Evolutionary conservation across 1,140 invertebrate species (phyloP).

Genomic region (Drosophila bipectinata): DNA sequence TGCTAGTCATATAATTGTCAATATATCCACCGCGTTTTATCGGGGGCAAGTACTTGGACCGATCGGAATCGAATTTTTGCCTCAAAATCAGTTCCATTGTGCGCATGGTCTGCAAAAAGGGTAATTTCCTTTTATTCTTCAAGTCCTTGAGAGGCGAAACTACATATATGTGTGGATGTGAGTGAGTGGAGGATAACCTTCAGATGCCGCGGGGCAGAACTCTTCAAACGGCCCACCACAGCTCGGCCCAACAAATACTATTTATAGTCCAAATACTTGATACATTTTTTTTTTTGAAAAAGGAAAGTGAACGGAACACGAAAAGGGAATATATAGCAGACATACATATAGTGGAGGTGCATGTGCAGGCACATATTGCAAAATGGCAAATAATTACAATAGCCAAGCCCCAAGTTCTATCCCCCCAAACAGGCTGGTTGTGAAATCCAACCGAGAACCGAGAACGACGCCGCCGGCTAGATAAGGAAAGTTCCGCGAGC

Average conservation of each 20-base stretch:
- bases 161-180: not conserved
- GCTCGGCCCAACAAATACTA: constrained; percentile 50
- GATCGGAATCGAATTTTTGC: constrained; percentile 89
- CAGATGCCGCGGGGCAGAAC: constrained; percentile 25
- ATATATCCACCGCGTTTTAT: constrained; percentile 92
- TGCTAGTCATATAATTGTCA: constrained; percentile 93
- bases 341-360: not conserved
- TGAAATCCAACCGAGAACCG: constrained; percentile 21
- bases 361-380: constrained; percentile 30
- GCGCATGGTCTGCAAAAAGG: constrained; percentile 86
- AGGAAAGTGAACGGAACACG: constrained; percentile 61
- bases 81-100: constrained; percentile 90
- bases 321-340: constrained; percentile 39
- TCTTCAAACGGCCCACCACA: constrained; percentile 40
- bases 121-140: constrained; percentile 47
- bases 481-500: constrained; percentile 34
- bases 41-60: constrained; percentile 92
- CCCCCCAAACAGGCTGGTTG: constrained; percentile 20
- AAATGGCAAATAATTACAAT: constrained; percentile 28
- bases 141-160: constrained; percentile 12
- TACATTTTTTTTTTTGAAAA: constrained; percentile 56
- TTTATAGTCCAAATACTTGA: constrained; percentile 69
- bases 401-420: constrained; percentile 4
- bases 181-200: constrained; percentile 13
- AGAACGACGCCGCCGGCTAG: constrained; percentile 14